phyloP scores from a whole-genome alignment of 2,888 invertebrate genomes.

The Diarsia mendica region DNA sequence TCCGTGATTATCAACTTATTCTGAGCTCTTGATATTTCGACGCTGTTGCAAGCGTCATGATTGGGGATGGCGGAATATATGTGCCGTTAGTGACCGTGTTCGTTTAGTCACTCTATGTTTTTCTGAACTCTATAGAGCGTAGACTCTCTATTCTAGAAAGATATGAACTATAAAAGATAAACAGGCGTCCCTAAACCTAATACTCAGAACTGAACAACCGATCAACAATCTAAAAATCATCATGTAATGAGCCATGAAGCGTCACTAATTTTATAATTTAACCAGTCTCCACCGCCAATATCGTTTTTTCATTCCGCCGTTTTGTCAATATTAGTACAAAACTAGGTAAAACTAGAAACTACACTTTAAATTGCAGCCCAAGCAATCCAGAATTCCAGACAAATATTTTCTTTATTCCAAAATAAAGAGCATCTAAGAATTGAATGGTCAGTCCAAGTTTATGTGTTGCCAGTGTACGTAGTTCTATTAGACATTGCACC shows the following conservation, averaged over 20 bases:
- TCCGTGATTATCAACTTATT: too few species aligned
- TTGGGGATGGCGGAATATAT: too few species aligned
- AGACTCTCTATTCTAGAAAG: not conserved
- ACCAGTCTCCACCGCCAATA: not conserved
- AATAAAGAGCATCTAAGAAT: slow-evolving; percentile 10
- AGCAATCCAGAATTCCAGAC: slow-evolving; percentile 2
- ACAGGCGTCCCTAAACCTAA: not conserved
- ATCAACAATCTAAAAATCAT: not conserved
- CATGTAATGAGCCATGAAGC: slow-evolving; percentile 3
- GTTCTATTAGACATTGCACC: slow-evolving; percentile 32
- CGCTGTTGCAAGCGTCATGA: too few species aligned
- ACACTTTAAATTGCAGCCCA: not conserved
- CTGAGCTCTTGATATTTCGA: too few species aligned
- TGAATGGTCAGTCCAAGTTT: slow-evolving; percentile 27
- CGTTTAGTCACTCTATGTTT: not conserved
- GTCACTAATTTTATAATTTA: not conserved
- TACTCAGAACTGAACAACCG: not conserved
- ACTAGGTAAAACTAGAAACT: not conserved
- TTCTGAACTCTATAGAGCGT: not conserved
- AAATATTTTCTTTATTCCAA: slow-evolving; percentile 1
- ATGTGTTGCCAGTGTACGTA: slow-evolving; percentile 25
- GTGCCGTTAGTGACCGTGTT: not conserved
- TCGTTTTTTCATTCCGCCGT: slow-evolving; percentile 3
- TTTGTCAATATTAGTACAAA: not conserved
- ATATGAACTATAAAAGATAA: not conserved